These are phyloP conservation scores for Pipistrellus kuhlii DNA, from an alignment of 2,797 vertebrate species.

Conservation along the genomic window DNA sequence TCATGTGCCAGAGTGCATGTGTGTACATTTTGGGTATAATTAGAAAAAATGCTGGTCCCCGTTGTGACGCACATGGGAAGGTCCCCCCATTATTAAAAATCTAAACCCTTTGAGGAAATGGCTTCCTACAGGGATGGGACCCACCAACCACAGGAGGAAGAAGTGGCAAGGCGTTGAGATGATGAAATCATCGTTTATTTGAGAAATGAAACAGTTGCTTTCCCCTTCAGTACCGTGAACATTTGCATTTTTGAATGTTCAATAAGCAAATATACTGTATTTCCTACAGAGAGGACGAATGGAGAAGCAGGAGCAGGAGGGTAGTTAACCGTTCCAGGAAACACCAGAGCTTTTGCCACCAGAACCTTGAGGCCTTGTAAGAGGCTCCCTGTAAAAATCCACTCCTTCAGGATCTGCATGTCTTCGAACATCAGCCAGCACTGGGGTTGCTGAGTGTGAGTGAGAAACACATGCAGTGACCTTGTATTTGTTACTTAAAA, in stretches of 20 bases:
- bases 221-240: neutral
- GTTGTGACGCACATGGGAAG: neutral
- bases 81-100: neutral
- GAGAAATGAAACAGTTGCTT: neutral
- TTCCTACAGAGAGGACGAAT: neutral
- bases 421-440: neutral
- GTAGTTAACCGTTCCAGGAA: neutral
- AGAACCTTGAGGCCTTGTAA: neutral
- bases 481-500: neutral
- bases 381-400: neutral
- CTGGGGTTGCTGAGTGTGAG: neutral
- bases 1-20: neutral
- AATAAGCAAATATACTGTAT: neutral
- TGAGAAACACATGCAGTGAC: accelerated
- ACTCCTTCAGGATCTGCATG: neutral
- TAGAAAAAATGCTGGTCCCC: neutral
- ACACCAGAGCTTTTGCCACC: neutral
- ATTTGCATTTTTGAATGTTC: neutral
- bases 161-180: neutral
- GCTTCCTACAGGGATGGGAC: too few species aligned
- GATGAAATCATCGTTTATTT: neutral
- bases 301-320: neutral
- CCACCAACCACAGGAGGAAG: neutral
- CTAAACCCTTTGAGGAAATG: neutral
- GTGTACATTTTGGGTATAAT: neutral